Conservation (phyloP, 2,113 vertebrate species). For the Gopherus evgoodei region DNA sequence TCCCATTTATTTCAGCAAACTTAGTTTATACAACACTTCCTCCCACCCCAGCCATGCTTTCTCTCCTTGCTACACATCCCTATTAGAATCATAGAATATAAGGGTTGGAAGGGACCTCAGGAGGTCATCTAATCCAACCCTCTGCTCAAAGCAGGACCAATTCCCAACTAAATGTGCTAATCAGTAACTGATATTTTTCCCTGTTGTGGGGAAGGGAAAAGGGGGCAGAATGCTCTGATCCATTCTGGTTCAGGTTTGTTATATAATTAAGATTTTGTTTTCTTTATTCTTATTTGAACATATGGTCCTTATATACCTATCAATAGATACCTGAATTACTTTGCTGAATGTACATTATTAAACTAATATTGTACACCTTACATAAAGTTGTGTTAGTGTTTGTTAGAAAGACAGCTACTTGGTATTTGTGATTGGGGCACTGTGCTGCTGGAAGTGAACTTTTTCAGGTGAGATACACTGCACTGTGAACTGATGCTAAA, state of each 20-base stretch:
- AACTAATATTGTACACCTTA: not conserved
- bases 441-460: slow-evolving; percentile 17
- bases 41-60: not conserved
- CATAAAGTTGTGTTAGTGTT: not conserved
- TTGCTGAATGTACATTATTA: not conserved
- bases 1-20: not conserved
- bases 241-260: not conserved
- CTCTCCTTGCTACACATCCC: slow-evolving; percentile 36
- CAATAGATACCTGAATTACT: slow-evolving; percentile 7
- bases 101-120: too few species aligned
- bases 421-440: not conserved
- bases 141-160: too few species aligned
- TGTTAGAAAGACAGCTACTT: not conserved
- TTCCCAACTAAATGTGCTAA: not conserved
- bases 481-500: slow-evolving; percentile 30
- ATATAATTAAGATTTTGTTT: not conserved
- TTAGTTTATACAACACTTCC: not conserved
- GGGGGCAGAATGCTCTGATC: not conserved
- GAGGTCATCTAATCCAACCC: too few species aligned
- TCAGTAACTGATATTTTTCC: not conserved
- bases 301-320: not conserved
- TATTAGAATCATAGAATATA: not conserved
- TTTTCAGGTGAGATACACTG: slow-evolving; percentile 33
- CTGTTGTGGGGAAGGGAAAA: not conserved
- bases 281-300: not conserved